phyloP scores from a whole-genome alignment of 2,113 vertebrate genomes.

The Rhagologus leucostigma region DNA sequence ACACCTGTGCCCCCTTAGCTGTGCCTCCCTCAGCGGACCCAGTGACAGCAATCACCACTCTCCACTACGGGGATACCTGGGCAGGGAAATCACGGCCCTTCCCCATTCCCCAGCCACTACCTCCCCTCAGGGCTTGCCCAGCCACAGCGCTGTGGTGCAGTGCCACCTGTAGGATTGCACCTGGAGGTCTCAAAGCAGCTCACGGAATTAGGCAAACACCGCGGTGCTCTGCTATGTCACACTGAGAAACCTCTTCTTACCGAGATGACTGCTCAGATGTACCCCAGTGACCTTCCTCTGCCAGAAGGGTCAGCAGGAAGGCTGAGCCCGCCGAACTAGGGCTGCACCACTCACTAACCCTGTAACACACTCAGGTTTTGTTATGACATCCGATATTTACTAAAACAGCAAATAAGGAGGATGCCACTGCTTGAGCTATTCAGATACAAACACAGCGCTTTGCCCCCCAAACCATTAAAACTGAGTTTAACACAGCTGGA shows the following conservation, averaged over 20 bases:
- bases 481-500: background rate
- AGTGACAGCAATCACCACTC: background rate
- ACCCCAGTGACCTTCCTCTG: background rate
- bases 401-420: background rate
- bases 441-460: too few species aligned
- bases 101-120: background rate
- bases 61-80: background rate
- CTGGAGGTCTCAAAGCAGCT: background rate
- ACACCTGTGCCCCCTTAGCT: background rate
- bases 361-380: background rate
- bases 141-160: background rate
- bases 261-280: accelerated
- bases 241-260: background rate
- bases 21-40: background rate
- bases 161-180: accelerated
- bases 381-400: background rate
- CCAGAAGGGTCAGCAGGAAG: background rate
- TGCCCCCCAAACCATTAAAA: background rate
- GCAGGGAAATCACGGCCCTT: background rate
- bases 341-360: background rate
- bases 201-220: background rate
- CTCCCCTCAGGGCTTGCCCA: background rate
- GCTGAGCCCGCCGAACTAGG: background rate
- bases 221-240: accelerated
- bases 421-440: background rate